phyloP scores from a whole-genome alignment of 2,888 invertebrate genomes.

The Nomada fabriciana region DNA sequence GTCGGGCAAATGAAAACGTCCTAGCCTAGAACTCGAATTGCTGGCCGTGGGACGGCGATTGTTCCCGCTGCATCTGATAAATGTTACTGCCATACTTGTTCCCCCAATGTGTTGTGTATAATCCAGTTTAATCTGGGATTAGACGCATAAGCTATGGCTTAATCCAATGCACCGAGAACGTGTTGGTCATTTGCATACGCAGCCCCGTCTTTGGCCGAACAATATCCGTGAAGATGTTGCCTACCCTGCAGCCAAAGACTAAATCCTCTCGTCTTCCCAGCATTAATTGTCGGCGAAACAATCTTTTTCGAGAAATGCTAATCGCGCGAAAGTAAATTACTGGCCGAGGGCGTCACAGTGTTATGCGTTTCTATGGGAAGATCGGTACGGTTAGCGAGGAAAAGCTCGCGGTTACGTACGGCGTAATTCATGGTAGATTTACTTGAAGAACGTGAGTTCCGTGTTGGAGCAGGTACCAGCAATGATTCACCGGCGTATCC shows the following conservation, averaged over 20 bases:
- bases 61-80: slow-evolving; percentile 58
- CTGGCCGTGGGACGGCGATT: slow-evolving; percentile 39
- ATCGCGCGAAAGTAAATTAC: too few species aligned
- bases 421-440: too few species aligned
- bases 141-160: slow-evolving; percentile 66
- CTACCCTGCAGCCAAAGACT: background rate
- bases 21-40: background rate
- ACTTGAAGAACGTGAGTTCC: too few species aligned
- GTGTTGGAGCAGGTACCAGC: too few species aligned
- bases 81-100: slow-evolving; percentile 60
- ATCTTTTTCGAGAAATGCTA: too few species aligned
- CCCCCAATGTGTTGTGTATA: slow-evolving; percentile 61
- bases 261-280: background rate
- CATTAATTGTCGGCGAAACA: background rate
- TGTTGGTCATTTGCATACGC: slow-evolving; percentile 61
- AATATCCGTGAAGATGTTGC: slow-evolving; percentile 34
- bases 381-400: too few species aligned
- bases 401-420: too few species aligned
- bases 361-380: too few species aligned
- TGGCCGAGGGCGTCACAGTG: too few species aligned
- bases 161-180: slow-evolving; percentile 60
- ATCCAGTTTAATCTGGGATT: slow-evolving; percentile 66
- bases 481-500: too few species aligned
- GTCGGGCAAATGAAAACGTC: slow-evolving; percentile 32
- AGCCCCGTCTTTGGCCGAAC: slow-evolving; percentile 27